phyloP scores from a whole-genome alignment of 2,797 vertebrate species.

The Enteromius anoplus region DNA sequence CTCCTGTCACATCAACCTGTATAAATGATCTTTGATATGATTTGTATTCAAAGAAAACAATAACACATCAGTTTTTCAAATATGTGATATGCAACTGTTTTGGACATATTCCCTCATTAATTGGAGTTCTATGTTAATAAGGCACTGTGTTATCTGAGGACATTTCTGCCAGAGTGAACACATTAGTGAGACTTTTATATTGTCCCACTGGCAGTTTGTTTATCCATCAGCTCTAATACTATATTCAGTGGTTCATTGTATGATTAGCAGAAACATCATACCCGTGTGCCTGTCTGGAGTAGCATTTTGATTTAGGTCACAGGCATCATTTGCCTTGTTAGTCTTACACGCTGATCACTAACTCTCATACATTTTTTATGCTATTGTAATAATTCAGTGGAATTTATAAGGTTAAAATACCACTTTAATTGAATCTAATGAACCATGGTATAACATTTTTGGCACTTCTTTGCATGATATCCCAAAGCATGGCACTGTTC shows the following conservation, averaged over 20 bases:
- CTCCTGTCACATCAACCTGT: neutral
- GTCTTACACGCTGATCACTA: slow-evolving; percentile 37
- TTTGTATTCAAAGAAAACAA: neutral
- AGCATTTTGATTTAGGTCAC: slow-evolving; percentile 52
- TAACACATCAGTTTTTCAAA: neutral
- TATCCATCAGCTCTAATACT: slow-evolving; percentile 23
- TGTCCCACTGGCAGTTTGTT: slow-evolving; percentile 38
- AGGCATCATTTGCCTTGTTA: slow-evolving; percentile 46
- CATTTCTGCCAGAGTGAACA: slow-evolving; percentile 30
- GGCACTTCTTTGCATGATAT: slow-evolving; percentile 46
- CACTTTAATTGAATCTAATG: slow-evolving; percentile 60
- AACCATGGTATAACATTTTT: slow-evolving; percentile 50
- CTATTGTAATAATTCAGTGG: slow-evolving; percentile 50
- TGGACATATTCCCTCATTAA: slow-evolving; percentile 38
- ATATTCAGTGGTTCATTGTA: slow-evolving; percentile 42
- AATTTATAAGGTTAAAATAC: slow-evolving; percentile 48
- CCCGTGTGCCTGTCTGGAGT: slow-evolving; percentile 11
- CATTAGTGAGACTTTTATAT: slow-evolving; percentile 36
- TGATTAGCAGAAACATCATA: slow-evolving; percentile 41
- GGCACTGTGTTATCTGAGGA: slow-evolving; percentile 39
- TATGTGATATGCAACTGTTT: neutral
- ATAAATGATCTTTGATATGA: neutral
- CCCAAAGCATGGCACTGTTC: neutral
- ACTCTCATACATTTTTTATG: slow-evolving; percentile 44
- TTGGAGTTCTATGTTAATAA: slow-evolving; percentile 24